phyloP scores from a whole-genome alignment of 2,113 vertebrate genomes.

The Leucoraja erinaceus region DNA sequence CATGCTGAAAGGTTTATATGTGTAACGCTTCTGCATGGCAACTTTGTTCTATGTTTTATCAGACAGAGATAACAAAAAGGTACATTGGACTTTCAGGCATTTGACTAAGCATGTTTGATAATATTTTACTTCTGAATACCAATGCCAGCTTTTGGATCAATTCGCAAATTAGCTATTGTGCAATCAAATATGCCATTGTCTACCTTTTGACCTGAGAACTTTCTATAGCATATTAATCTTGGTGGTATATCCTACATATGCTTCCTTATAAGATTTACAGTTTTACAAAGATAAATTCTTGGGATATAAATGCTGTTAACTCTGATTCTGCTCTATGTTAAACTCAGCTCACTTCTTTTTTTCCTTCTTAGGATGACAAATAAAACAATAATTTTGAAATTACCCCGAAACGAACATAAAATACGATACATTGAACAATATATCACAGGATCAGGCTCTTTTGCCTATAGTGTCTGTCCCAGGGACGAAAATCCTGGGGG shows the following conservation, averaged over 20 bases:
- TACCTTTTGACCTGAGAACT: not conserved
- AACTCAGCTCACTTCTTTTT: not conserved
- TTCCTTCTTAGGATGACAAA: not conserved
- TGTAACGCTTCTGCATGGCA: not conserved
- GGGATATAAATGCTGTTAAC: not conserved
- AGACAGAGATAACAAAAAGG: conserved; percentile 27
- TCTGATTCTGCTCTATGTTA: too few species aligned
- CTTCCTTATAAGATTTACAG: not conserved
- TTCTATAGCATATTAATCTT: not conserved
- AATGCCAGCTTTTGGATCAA: not conserved
- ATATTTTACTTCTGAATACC: not conserved
- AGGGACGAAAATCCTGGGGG: too few species aligned
- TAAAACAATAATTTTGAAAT: not conserved
- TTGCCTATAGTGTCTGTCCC: too few species aligned
- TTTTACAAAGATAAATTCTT: not conserved
- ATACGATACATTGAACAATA: too few species aligned
- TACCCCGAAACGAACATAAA: too few species aligned
- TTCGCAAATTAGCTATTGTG: not conserved
- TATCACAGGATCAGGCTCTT: too few species aligned
- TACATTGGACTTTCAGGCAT: conserved; percentile 34
- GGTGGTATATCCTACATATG: not conserved
- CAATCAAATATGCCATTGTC: not conserved
- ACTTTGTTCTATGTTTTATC: conserved; percentile 16
- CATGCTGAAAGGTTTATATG: not conserved
- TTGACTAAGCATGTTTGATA: conserved; percentile 27